Percentiles rank a stretch among this genome's conserved stretches.
Evolutionary conservation across 2,113 vertebrate species (phyloP).

Genomic region (Sturnira hondurensis): DNA sequence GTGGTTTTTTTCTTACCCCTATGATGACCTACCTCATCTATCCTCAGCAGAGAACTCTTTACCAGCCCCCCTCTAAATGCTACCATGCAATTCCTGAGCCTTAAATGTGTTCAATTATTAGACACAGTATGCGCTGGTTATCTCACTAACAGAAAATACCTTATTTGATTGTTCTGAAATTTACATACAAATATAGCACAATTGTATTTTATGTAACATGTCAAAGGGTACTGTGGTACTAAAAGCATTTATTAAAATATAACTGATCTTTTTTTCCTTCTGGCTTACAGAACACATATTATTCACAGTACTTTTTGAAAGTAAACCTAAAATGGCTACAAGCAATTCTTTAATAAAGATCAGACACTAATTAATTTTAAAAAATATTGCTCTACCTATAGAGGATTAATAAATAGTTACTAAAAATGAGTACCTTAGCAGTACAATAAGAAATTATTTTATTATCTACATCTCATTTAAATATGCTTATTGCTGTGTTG

Average conservation of each 20-base stretch:
- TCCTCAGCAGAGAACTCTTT: background rate
- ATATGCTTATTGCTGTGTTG: background rate
- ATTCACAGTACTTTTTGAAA: background rate
- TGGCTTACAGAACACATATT: background rate
- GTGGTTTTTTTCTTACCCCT: background rate
- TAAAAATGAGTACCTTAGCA: conserved; percentile 58
- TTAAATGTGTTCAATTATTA: background rate
- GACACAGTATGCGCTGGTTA: background rate
- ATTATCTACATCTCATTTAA: conserved; percentile 48
- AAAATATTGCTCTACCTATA: conserved; percentile 61
- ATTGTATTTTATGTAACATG: background rate
- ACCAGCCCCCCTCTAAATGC: background rate
- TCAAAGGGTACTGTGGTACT: background rate
- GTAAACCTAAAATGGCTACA: conserved; percentile 41
- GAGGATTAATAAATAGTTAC: conserved; percentile 75
- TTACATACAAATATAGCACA: background rate
- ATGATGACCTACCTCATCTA: background rate
- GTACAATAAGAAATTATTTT: conserved; percentile 47
- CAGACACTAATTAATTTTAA: conserved; percentile 50
- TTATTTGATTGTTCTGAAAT: background rate
- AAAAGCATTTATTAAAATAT: background rate
- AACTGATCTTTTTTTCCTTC: background rate
- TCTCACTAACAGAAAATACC: background rate
- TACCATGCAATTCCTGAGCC: background rate
- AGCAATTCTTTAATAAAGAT: conserved; percentile 57